Percentiles rank a stretch among this genome's conserved stretches.
Evolutionary conservation across 2,888 invertebrate genomes (phyloP).

Genomic region (Stenolophus ochropezus): DNA sequence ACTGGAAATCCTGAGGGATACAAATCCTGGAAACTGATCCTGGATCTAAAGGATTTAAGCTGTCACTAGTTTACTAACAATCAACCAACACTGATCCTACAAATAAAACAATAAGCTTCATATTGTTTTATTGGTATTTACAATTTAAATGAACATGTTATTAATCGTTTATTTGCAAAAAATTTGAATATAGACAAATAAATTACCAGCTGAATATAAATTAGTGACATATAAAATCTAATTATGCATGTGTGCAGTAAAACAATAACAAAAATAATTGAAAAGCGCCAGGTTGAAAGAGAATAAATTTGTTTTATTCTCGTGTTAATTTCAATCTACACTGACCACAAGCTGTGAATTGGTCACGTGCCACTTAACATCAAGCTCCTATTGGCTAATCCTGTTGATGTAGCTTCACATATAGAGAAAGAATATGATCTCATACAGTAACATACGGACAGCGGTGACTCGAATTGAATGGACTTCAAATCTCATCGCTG

Average conservation of each 20-base stretch:
- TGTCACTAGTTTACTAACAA: too few relatives aligned
- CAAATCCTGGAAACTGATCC: too few relatives aligned
- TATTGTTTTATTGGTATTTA: too few relatives aligned
- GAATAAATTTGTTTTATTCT: conserved; percentile 2
- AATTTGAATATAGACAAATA: conserved; percentile 20
- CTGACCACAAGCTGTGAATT: conserved; percentile 18
- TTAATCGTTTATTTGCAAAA: conserved; percentile 15
- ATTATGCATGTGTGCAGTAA: conserved; percentile 7
- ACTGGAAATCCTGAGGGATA: too few relatives aligned
- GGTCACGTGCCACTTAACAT: background rate
- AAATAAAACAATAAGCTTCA: too few relatives aligned
- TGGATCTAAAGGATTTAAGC: too few relatives aligned
- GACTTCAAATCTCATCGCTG: too few relatives aligned
- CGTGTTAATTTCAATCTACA: conserved; percentile 21
- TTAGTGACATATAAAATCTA: conserved; percentile 26
- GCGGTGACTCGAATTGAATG: too few relatives aligned
- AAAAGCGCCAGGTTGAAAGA: conserved; percentile 10
- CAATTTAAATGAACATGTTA: background rate
- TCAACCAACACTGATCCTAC: too few relatives aligned
- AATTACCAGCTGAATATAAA: conserved; percentile 17
- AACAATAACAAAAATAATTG: conserved; percentile 42
- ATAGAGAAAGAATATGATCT: too few relatives aligned
- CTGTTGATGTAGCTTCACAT: too few relatives aligned
- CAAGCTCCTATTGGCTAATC: background rate
- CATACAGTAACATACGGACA: too few relatives aligned